Evolutionary conservation across 2,113 vertebrate species (phyloP).

Genomic region (Microtus richardsoni): DNA sequence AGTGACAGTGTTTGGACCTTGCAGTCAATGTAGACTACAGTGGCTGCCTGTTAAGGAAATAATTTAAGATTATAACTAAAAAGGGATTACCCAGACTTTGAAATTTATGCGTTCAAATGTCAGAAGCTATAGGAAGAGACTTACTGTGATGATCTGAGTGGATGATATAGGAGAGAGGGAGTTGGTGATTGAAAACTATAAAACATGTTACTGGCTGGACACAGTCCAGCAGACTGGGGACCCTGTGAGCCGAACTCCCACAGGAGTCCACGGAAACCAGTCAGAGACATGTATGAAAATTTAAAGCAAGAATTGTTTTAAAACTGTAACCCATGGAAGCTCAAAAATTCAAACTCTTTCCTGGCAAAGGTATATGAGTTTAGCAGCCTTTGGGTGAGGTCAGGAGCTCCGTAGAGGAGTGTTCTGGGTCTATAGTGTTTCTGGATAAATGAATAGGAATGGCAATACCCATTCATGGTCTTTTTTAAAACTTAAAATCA

Average conservation of each 20-base stretch:
- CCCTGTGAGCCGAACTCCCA: background rate
- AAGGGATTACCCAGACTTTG: background rate
- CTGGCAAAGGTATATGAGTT: conserved; percentile 46
- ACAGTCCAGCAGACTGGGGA: background rate
- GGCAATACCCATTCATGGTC: background rate
- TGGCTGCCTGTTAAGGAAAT: background rate
- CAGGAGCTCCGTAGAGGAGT: conserved; percentile 21
- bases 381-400: background rate
- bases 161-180: conserved; percentile 50
- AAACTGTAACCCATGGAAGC: conserved; percentile 7
- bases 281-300: conserved; percentile 45
- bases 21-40: background rate
- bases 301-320: conserved; percentile 40
- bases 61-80: conserved; percentile 10
- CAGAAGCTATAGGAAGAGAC: background rate
- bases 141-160: background rate
- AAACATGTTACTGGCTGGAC: background rate
- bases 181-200: conserved; percentile 28
- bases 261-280: background rate
- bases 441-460: conserved; percentile 56
- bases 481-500: conserved; percentile 55
- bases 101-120: conserved; percentile 23
- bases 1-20: background rate
- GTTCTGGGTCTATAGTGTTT: background rate
- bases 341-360: conserved; percentile 63